Evolutionary conservation across 2,888 invertebrate genomes (phyloP).

Genomic region (Ormyrus rosae): DNA sequence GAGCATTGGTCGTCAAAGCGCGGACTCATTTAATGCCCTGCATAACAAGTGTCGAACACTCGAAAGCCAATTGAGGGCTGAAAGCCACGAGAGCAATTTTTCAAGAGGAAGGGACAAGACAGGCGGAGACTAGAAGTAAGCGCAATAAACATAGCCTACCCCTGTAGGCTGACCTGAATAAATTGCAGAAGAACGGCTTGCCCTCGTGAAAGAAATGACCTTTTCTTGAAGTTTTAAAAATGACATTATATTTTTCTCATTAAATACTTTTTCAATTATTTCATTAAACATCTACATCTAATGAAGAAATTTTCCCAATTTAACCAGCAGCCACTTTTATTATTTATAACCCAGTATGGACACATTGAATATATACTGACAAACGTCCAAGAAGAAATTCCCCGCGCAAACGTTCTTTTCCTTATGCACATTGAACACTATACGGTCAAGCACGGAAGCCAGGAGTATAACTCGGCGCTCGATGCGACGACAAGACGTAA

Average conservation of each 20-base stretch:
- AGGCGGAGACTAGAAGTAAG: slow-evolving; percentile 6
- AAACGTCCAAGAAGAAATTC: too few relatives aligned
- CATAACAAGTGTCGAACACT: slow-evolving; percentile 41
- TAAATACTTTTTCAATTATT: too few relatives aligned
- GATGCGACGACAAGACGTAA: background rate
- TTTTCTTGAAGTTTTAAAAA: too few relatives aligned
- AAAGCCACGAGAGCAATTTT: background rate
- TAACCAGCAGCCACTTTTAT: too few relatives aligned
- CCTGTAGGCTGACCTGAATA: too few relatives aligned
- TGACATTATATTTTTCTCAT: too few relatives aligned
- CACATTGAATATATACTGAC: too few relatives aligned
- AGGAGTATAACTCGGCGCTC: background rate
- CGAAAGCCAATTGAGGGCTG: slow-evolving; percentile 25
- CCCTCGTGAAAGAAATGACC: too few relatives aligned
- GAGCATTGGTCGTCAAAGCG: slow-evolving; percentile 3
- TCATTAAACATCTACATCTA: too few relatives aligned
- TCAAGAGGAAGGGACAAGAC: background rate
- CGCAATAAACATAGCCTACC: slow-evolving; percentile 3
- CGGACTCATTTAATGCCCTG: background rate
- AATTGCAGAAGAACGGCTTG: too few relatives aligned
- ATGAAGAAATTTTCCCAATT: too few relatives aligned
- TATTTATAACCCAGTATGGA: too few relatives aligned
- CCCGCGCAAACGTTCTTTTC: background rate
- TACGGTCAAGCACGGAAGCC: background rate
- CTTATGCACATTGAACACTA: background rate